Evolutionary conservation across 2,797 vertebrate genomes (phyloP), one percentile per base, ranked within the genome.

Genomic region (Xenops minutus): DNA sequence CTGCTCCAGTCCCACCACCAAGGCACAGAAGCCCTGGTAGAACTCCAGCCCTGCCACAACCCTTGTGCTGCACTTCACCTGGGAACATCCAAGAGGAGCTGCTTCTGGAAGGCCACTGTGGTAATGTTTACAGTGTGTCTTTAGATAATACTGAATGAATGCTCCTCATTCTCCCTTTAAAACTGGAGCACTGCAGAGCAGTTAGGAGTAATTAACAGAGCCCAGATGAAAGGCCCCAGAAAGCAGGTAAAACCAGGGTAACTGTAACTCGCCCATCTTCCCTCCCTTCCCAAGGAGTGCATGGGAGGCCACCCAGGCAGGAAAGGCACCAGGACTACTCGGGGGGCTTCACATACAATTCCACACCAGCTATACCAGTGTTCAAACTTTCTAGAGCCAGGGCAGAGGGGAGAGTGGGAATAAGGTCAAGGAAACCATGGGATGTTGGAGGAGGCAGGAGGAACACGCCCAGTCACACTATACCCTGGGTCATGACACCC

Each of bases 201-300:
- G 85, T 75, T 27, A 74, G 82, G 79, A 56, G 94, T 97, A 95
- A 95, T 96, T 95, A 97, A 94, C 82, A 92, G 62, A 72, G 76
- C 14, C 9, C 7, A 85, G 88, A 93, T 62, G 89, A 95, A 93
- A 95, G 88, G 85, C 72, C 85, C 17, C 30, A 80, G 67, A 3
- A 6, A 56, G 93, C 88, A 92, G 93, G 73, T 92, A 84, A 72
- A 80, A 88, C 49, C 78, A 89, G 56, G 82, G 89, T 30, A 83
- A 91, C n/a, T 1, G 3, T 66, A 78, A 72, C 77, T 87, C 8
- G 0, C 20, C 61, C 89, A 51, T 7, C 88, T 78, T 46, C 89
- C 72, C 72, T 76, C 1, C 0, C 20, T 46, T 48, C 93, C 89
- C 8, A 3, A 55, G 56, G 30, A 85, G 92, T 0, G 69, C 85